Evolutionary conservation across 2,888 invertebrate species (phyloP).

Genomic region (Himalopsyche tibetana): DNA sequence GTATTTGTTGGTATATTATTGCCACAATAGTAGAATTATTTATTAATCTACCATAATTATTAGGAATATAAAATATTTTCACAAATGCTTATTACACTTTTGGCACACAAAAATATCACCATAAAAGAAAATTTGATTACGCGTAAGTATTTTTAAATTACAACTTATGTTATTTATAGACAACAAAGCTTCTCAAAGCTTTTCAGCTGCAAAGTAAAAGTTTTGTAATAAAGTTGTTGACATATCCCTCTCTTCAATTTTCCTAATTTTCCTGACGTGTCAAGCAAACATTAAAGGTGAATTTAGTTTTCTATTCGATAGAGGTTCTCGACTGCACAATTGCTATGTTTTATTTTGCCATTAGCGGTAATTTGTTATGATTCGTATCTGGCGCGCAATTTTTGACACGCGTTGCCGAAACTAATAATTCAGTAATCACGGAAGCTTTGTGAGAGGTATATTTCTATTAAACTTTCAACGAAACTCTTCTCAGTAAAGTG

Average conservation of each 20-base stretch:
- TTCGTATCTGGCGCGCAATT: conserved; percentile 64
- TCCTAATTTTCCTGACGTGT: conserved; percentile 62
- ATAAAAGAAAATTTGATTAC: background rate
- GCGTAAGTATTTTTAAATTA: conserved; percentile 18
- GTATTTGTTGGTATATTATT: too few species aligned
- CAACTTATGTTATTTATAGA: background rate
- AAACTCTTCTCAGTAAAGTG: conserved; percentile 4
- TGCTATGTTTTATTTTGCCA: conserved; percentile 63
- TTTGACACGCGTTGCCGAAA: conserved; percentile 64
- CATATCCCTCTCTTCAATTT: conserved; percentile 62
- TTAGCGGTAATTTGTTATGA: conserved; percentile 64
- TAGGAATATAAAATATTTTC: too few species aligned
- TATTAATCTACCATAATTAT: too few species aligned
- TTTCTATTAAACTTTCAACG: conserved; percentile 60
- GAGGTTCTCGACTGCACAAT: conserved; percentile 60
- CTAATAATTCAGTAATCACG: conserved; percentile 40
- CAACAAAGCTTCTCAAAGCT: background rate
- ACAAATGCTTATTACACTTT: too few species aligned
- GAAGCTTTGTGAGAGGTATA: conserved; percentile 9
- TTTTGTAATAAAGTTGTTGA: conserved; percentile 64
- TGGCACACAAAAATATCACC: too few species aligned
- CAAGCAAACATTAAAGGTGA: conserved; percentile 60
- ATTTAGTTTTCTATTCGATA: conserved; percentile 60
- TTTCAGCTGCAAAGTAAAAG: conserved; percentile 4
- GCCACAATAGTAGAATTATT: too few species aligned